These are phyloP conservation scores for Phylloscopus whistleri DNA, from an alignment of 2,113 vertebrate species.

Conservation along the genomic window DNA sequence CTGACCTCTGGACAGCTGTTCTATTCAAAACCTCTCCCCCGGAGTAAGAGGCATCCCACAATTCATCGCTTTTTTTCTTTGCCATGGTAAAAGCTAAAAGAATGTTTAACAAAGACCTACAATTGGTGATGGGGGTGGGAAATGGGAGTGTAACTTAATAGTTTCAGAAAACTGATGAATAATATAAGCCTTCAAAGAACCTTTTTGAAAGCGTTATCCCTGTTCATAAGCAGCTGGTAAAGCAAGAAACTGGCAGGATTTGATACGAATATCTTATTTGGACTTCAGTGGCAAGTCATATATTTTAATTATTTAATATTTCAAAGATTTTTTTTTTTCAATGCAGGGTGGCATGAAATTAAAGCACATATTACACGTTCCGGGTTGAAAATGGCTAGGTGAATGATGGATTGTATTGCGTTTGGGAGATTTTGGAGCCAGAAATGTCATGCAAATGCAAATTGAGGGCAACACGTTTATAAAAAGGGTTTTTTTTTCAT, in stretches of 20 bases:
- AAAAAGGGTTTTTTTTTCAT: neutral
- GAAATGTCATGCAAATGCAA: neutral
- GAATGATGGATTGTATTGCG: neutral
- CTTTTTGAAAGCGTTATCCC: neutral
- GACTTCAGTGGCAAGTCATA: neutral
- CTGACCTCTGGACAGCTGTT: conserved; percentile 59
- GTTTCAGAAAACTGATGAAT: conserved; percentile 39
- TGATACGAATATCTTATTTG: neutral
- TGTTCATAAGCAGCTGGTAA: neutral
- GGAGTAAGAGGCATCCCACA: conserved; percentile 18
- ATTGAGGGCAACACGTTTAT: neutral
- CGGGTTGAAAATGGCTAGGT: neutral
- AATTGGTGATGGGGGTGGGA: neutral
- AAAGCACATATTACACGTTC: neutral
- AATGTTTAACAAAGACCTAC: conserved; percentile 42
- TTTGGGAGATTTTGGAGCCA: neutral
- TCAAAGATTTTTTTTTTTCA: neutral
- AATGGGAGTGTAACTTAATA: neutral
- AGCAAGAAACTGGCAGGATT: neutral
- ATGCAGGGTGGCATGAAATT: neutral
- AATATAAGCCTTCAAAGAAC: neutral
- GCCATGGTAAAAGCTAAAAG: conserved; percentile 11
- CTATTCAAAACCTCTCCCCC: conserved; percentile 33
- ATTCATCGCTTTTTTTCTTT: conserved; percentile 13
- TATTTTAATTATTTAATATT: conserved; percentile 20